phyloP scores from a whole-genome alignment of 2,888 invertebrate species.

The Andrena marginata region DNA sequence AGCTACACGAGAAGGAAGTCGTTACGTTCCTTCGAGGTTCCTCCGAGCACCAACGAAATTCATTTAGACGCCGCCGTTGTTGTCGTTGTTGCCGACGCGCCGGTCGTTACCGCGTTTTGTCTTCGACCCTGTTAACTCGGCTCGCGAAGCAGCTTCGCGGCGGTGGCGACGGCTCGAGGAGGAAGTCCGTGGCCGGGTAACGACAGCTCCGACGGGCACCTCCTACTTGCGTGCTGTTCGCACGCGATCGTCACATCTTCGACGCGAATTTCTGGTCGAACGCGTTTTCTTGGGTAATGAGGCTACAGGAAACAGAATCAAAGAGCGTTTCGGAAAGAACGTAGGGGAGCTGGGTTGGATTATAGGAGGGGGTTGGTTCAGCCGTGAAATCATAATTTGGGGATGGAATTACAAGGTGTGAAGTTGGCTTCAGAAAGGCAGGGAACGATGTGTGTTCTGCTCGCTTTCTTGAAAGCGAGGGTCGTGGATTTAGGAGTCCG shows the following conservation, averaged over 20 bases:
- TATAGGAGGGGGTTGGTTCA: too few species aligned
- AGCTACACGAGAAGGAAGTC: constrained; percentile 67
- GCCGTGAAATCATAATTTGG: too few species aligned
- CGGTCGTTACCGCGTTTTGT: constrained; percentile 36
- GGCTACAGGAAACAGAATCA: constrained; percentile 17
- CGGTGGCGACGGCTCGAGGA: background rate
- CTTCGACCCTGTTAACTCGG: constrained; percentile 35
- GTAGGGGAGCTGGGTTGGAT: background rate
- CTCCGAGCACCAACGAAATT: constrained; percentile 59
- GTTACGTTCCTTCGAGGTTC: constrained; percentile 55
- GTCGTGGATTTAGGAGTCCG: too few species aligned
- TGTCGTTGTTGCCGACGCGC: constrained; percentile 11
- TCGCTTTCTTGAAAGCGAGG: too few species aligned
- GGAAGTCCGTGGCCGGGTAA: background rate
- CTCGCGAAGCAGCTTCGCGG: background rate
- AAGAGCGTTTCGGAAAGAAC: constrained; percentile 17
- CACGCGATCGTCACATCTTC: background rate
- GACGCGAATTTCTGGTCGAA: background rate
- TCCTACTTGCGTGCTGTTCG: constrained; percentile 1
- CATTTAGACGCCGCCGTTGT: constrained; percentile 34
- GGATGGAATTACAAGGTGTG: too few species aligned
- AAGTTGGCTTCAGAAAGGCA: too few species aligned
- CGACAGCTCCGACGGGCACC: background rate
- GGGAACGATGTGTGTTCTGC: too few species aligned
- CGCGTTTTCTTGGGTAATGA: constrained; percentile 22